Conservation (phyloP, 2,113 vertebrate genomes). For the Pluvialis apricaria region DNA sequence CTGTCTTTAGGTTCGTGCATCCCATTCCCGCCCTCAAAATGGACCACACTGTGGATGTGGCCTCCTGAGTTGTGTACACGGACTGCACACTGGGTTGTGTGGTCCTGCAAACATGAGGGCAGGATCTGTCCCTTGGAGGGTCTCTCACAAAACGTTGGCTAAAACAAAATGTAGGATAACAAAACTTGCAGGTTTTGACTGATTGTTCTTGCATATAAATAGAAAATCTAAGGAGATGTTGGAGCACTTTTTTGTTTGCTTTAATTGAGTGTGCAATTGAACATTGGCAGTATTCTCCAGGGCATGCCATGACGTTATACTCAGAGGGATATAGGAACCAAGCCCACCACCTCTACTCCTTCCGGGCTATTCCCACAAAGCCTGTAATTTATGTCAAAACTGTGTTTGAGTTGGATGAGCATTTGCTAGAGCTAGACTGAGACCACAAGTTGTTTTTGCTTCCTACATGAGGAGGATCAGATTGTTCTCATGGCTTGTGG, state of each 20-base stretch:
- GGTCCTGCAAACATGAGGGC: not conserved
- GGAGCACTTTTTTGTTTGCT: not conserved
- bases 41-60: not conserved
- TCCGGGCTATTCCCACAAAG: not conserved
- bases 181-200: not conserved
- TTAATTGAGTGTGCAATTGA: not conserved
- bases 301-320: not conserved
- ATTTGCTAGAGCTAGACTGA: not conserved
- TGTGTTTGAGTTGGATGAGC: not conserved
- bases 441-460: not conserved
- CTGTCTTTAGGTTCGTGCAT: not conserved
- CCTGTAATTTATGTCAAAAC: not conserved
- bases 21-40: not conserved
- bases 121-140: not conserved
- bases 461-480: not conserved
- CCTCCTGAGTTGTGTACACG: not conserved
- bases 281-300: not conserved
- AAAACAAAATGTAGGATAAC: not conserved
- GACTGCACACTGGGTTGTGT: not conserved
- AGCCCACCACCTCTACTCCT: not conserved
- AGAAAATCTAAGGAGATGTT: not conserved
- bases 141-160: not conserved
- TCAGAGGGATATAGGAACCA: not conserved
- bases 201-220: not conserved
- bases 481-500: not conserved